Percentiles rank a stretch among this genome's conserved stretches.
Evolutionary conservation across 2,888 invertebrate species (phyloP).

Genomic region (Lasiommata megera): DNA sequence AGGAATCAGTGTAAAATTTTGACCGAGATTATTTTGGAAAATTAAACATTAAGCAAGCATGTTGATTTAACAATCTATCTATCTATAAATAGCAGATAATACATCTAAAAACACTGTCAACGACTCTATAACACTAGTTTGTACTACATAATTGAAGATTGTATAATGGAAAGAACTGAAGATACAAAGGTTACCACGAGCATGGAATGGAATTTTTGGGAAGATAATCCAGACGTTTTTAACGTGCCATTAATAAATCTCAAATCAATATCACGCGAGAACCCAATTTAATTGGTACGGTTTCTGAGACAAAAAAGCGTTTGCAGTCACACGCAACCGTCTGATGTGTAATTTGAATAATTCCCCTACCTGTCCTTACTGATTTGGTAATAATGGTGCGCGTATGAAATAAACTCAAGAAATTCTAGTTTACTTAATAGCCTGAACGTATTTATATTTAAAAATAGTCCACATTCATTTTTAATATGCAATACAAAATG

Average conservation of each 20-base stretch:
- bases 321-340: slow-evolving; percentile 66
- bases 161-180: background rate
- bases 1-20: no score
- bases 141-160: no score
- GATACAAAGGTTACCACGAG: background rate
- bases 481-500: no score
- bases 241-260: slow-evolving; percentile 32
- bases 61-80: no score
- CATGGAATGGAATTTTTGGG: slow-evolving; percentile 26
- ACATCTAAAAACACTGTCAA: no score
- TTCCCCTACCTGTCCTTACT: slow-evolving; percentile 61
- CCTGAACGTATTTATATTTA: background rate
- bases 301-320: slow-evolving; percentile 67
- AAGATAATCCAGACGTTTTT: slow-evolving; percentile 36
- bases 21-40: no score
- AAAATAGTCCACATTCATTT: background rate
- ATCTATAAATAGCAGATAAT: no score
- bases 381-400: slow-evolving; percentile 55
- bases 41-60: no score
- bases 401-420: slow-evolving; percentile 4
- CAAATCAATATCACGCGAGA: slow-evolving; percentile 70
- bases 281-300: slow-evolving; percentile 60
- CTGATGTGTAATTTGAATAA: slow-evolving; percentile 64
- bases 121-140: no score
- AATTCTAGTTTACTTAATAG: background rate